Evolutionary conservation across 2,888 invertebrate genomes (phyloP).

Genomic region (Antheraea yamamai): DNA sequence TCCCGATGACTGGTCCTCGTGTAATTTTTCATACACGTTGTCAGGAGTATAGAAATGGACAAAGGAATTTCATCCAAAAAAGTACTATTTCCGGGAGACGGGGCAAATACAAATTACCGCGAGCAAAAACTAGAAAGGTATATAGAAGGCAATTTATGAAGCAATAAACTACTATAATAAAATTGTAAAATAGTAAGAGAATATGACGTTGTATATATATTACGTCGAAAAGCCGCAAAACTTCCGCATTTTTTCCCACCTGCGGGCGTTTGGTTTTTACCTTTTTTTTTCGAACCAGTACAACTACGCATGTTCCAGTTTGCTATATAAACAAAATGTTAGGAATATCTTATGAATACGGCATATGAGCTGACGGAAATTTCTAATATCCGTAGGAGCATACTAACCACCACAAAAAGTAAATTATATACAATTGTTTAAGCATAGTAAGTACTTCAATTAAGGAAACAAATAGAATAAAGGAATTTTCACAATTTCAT

Average conservation of each 20-base stretch:
- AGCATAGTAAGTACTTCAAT: too few species aligned
- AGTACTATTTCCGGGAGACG: too few species aligned
- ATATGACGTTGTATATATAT: slow-evolving; percentile 32
- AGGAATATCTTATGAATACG: slow-evolving; percentile 61
- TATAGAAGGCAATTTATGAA: neutral
- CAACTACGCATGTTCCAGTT: slow-evolving; percentile 43
- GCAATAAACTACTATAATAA: neutral
- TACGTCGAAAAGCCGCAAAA: slow-evolving; percentile 54
- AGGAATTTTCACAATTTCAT: too few species aligned
- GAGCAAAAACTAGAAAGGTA: too few species aligned
- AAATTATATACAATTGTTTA: too few species aligned
- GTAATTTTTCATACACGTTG: too few species aligned
- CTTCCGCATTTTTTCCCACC: slow-evolving; percentile 74
- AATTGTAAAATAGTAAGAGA: neutral
- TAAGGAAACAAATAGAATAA: too few species aligned
- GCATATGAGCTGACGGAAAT: slow-evolving; percentile 44
- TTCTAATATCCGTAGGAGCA: slow-evolving; percentile 67
- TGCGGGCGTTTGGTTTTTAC: slow-evolving; percentile 36
- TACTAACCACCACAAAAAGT: too few species aligned
- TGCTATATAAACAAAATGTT: slow-evolving; percentile 50
- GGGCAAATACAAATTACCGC: too few species aligned
- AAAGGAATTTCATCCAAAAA: too few species aligned
- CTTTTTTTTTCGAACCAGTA: slow-evolving; percentile 30
- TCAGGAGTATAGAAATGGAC: too few species aligned
- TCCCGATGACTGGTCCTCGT: too few species aligned